Evolutionary conservation across 2,888 invertebrate genomes (phyloP).

Genomic region (Drosophila demipolita): DNA sequence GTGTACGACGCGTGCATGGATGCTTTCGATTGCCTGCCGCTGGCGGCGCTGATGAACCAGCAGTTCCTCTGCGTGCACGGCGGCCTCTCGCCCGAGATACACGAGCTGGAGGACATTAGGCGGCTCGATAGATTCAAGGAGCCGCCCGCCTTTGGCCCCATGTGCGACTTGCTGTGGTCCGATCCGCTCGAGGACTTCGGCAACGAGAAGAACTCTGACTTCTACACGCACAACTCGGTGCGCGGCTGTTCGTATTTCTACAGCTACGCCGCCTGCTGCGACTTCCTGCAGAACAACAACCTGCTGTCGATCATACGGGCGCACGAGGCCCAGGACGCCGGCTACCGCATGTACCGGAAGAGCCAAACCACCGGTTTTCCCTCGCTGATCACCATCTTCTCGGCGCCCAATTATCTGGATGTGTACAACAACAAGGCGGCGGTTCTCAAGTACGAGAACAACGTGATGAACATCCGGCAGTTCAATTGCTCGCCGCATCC

Average conservation of each 20-base stretch:
- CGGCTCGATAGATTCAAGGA: conserved; percentile 99
- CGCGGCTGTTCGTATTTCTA: conserved; percentile 99
- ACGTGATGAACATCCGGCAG: conserved; percentile 99
- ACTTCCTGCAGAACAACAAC: conserved; percentile 99
- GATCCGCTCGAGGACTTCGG: conserved; percentile 99
- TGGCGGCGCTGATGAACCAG: conserved; percentile 99
- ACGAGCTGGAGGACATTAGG: conserved; percentile 98
- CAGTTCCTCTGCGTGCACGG: conserved; percentile 99
- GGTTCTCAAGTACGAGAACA: conserved; percentile 99
- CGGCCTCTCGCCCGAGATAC: conserved; percentile 99
- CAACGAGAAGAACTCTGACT: conserved; percentile 98
- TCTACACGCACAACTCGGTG: conserved; percentile 99
- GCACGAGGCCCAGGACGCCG: conserved; percentile 99
- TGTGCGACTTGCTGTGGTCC: conserved; percentile 99
- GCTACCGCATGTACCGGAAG: conserved; percentile 99
- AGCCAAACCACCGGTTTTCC: conserved; percentile 99
- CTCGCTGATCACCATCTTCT: conserved; percentile 99
- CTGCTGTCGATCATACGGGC: conserved; percentile 99
- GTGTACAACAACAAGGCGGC: conserved; percentile 99
- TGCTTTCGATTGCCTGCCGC: conserved; percentile 99
- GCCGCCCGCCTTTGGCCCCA: conserved; percentile 99
- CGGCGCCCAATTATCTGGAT: conserved; percentile 99
- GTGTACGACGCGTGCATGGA: conserved; percentile 99
- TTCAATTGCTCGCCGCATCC: conserved; percentile 99
- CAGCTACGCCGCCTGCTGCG: conserved; percentile 99